phyloP scores from a whole-genome alignment of 2,797 vertebrate species.

The Cossypha caffra region DNA sequence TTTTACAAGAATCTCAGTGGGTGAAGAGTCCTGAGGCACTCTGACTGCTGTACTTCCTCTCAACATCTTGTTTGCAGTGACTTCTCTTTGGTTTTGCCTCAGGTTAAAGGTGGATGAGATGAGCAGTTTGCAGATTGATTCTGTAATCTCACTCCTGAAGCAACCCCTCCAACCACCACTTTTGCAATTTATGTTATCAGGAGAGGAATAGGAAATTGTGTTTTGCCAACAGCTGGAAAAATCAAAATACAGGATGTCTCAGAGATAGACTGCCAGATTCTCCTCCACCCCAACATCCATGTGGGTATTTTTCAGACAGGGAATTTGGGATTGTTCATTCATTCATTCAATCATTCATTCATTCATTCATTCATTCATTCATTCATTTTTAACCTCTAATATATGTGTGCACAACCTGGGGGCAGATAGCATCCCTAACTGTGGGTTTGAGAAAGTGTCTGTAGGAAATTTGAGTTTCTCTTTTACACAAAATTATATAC shows the following conservation, averaged over 20 bases:
- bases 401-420: background rate
- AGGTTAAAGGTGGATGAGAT: background rate
- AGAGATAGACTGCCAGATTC: background rate
- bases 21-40: background rate
- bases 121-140: background rate
- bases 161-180: background rate
- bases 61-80: too few species aligned
- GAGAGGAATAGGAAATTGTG: background rate
- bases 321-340: background rate
- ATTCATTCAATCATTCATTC: background rate
- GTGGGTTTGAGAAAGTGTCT: background rate
- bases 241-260: background rate
- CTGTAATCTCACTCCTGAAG: background rate
- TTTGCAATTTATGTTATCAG: background rate
- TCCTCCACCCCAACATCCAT: fast-evolving
- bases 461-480: background rate
- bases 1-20: background rate
- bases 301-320: background rate
- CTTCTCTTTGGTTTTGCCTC: background rate
- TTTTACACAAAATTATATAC: background rate
- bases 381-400: background rate
- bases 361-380: background rate
- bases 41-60: fast-evolving
- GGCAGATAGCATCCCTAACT: background rate
- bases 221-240: background rate